Percentiles rank a stretch among this genome's conserved stretches.
These are phyloP conservation scores for Andricus curvator DNA, from an alignment of 2,888 invertebrate genomes.

Conservation along the genomic window DNA sequence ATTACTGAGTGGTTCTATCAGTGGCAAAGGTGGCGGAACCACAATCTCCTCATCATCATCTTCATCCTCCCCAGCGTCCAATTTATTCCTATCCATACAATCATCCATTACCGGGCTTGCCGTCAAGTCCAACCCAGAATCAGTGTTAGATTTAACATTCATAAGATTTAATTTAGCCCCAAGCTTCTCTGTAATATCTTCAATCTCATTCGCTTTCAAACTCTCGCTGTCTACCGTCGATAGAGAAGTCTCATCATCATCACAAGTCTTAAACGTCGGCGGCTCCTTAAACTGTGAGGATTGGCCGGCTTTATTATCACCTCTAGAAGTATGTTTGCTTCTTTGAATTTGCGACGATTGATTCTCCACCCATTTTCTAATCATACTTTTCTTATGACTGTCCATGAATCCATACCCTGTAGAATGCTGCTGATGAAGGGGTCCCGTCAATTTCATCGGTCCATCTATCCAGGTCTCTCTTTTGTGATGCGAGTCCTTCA, in stretches of 20 bases:
- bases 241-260: slow-evolving; percentile 79
- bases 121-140: slow-evolving; percentile 73
- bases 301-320: slow-evolving; percentile 77
- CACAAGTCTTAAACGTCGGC: slow-evolving; percentile 83
- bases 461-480: slow-evolving; percentile 98
- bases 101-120: slow-evolving; percentile 73
- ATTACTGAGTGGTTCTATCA: slow-evolving; percentile 87
- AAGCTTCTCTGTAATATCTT: slow-evolving; percentile 74
- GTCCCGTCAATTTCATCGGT: slow-evolving; percentile 85
- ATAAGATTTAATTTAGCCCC: slow-evolving; percentile 73
- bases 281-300: slow-evolving; percentile 80
- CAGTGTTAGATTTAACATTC: slow-evolving; percentile 73
- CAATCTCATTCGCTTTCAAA: slow-evolving; percentile 71
- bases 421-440: slow-evolving; percentile 79
- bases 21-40: slow-evolving; percentile 89
- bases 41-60: slow-evolving; percentile 90
- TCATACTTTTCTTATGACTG: slow-evolving; percentile 95
- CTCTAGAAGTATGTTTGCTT: slow-evolving; percentile 81
- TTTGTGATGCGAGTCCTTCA: slow-evolving; percentile 90
- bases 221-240: slow-evolving; percentile 74
- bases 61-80: slow-evolving; percentile 79
- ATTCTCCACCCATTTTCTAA: slow-evolving; percentile 95
- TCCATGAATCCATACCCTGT: slow-evolving; percentile 94
- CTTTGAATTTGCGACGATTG: slow-evolving; percentile 91
- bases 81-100: slow-evolving; percentile 67